Evolutionary conservation across 2,888 invertebrate genomes (phyloP), one percentile per base, ranked within the genome.

Genomic region (Pheosia gnoma): DNA sequence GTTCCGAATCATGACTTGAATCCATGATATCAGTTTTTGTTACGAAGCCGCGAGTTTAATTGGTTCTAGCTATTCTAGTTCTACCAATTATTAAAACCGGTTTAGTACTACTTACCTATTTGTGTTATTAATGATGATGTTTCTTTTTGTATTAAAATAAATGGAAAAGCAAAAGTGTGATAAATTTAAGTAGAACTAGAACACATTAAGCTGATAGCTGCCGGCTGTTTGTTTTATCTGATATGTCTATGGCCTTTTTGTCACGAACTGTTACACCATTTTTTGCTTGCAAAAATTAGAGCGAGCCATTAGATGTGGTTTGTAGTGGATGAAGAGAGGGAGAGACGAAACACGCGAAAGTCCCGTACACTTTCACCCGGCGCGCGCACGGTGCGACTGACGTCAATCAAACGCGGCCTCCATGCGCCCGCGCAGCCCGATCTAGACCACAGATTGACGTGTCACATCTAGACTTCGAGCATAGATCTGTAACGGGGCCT

Each of bases 351-450:
- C 47, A 38, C 61, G 65, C 71, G 73, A 80, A 81, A 82, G 83
- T 81, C 79, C 82, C 84, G 84, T 83, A 79, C 73, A 83, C 85
- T 84, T 84, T 84, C 85, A 81, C 83, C 79, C 65, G 59, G 75
- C 68, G 65, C 61, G 58, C 58, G 65, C 41, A 43, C 45, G 41
- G 47, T 52, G 52, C 60, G 67, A 59, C 71, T 71, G 58, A 62
- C 68, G 76, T 78, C 80, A 75, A 74, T 80, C 75, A 78, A 56
- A 45, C 61, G 59, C 66, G 69, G 63, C 73, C 73, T 67, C 63
- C 49, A 65, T 71, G 67, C 64, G 68, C 67, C 37, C 60, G 59
- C 62, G 62, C 68, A 38, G 43, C 11, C 6, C 47, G 54, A 63
- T 60, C 41, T 60, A 56, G 60, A 49, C 11, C 56, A 41, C 51